Percentiles rank a stretch among this genome's conserved stretches.
Evolutionary conservation across 2,113 vertebrate genomes (phyloP).

Genomic region (Peromyscus polionotus): DNA sequence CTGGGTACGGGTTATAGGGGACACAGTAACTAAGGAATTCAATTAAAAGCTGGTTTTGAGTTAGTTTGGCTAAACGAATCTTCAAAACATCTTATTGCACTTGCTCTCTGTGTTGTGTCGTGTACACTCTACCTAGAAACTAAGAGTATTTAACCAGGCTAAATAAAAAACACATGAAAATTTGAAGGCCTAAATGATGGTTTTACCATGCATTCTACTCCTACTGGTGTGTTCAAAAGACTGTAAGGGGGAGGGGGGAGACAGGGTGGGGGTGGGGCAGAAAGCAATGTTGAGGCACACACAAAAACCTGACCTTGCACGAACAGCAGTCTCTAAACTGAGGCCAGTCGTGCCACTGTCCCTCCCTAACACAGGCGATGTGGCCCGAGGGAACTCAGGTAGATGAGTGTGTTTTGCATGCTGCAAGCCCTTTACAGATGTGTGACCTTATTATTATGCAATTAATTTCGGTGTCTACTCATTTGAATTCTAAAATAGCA

Average conservation of each 20-base stretch:
- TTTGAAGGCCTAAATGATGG: not conserved
- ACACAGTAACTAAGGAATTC: constrained; percentile 46
- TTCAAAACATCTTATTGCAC: not conserved
- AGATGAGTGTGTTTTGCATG: not conserved
- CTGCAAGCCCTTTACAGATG: not conserved
- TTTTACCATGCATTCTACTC: not conserved
- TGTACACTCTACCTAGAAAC: constrained; percentile 14
- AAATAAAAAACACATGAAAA: not conserved
- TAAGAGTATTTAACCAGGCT: not conserved
- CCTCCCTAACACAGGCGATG: not conserved
- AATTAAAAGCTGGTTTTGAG: constrained; percentile 46
- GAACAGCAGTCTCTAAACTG: not conserved
- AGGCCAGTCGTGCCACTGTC: not conserved
- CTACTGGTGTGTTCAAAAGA: not conserved
- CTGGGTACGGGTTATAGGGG: not conserved
- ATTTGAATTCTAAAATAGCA: constrained; percentile 39
- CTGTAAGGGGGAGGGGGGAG: not conserved
- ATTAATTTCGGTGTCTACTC: constrained; percentile 55
- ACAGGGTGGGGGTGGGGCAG: no score
- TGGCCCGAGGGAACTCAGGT: not conserved
- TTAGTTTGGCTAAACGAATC: constrained; percentile 35
- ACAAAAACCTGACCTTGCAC: constrained; percentile 14
- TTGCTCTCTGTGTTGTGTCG: not conserved
- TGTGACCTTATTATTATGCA: constrained; percentile 33
- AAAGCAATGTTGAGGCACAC: not conserved